phyloP scores from a whole-genome alignment of 2,113 vertebrate species.

The Indicator indicator region DNA sequence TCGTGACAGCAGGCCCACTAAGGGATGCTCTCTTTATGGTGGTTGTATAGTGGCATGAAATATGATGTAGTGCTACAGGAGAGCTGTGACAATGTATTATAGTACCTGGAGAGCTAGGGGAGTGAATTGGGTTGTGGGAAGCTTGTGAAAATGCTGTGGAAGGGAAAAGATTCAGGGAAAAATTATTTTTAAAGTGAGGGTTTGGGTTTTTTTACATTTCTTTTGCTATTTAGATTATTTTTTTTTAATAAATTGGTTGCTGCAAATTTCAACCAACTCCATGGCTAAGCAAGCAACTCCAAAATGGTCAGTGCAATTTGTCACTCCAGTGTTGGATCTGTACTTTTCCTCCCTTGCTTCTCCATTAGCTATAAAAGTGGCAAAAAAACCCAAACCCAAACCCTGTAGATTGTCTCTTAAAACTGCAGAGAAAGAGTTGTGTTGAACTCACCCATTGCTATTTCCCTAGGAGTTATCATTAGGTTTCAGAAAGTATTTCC shows the following conservation, averaged over 20 bases:
- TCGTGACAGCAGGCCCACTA: neutral
- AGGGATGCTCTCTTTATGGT: constrained; percentile 4
- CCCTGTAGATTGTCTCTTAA: neutral
- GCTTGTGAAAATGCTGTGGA: neutral
- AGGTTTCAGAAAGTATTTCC: neutral
- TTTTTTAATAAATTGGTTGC: neutral
- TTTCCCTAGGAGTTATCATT: neutral
- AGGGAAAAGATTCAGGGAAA: neutral
- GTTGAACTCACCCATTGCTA: neutral
- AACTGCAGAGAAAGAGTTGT: neutral
- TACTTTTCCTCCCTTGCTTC: neutral
- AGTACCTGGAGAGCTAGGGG: neutral
- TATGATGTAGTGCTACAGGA: neutral
- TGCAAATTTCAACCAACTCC: neutral
- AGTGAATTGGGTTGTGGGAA: neutral
- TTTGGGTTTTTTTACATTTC: neutral
- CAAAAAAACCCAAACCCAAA: neutral
- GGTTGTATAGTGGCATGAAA: neutral
- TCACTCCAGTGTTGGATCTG: neutral
- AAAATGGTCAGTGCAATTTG: neutral
- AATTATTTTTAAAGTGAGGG: neutral
- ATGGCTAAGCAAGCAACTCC: neutral
- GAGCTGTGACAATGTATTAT: neutral
- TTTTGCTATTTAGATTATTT: neutral
- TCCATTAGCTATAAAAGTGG: neutral